Evolutionary conservation across 2,797 vertebrate species (phyloP), one percentile per base, ranked within the genome.

Genomic region (Amazonetta brasiliensis): DNA sequence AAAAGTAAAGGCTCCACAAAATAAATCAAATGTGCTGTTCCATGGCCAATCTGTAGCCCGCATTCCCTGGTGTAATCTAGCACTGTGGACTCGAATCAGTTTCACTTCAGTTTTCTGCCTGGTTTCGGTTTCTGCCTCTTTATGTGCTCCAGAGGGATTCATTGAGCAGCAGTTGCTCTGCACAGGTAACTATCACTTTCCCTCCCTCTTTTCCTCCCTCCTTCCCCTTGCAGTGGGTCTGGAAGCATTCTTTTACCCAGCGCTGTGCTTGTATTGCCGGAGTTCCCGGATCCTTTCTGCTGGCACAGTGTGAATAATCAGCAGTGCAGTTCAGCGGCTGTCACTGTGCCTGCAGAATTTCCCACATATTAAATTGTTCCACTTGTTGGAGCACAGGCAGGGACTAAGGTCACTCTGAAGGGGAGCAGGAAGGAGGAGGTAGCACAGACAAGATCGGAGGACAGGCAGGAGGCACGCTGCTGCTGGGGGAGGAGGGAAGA

Each of bases 281-380:
- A 84, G 66, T 88, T 94, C 84, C 44, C 79, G 87, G 79, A 35
- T 89, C 54, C 28, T 84, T 91, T 82, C 72, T 88, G 66, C 83
- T 92, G 68, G 71, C 88, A 86, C 50, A 52, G 86, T 9, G 67
- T 96, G 92, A 90, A 91, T 91, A 92, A 96, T 94, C 91, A 92
- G 41, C 90, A 93, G 81, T 39, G 87, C 68, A 48, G 69, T 90
- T 92, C 84, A 71, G 66, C 0, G 5, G 35, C 79, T 92, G 60
- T 95, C 91, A 81, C 60, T 60, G 63, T 94, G 92, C 87, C 87
- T 18, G 43, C 89, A 81, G 84, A 94, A 78, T 95, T 97, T 97
- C 85, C 82, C 91, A 92, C 88, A 13, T 84, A 58, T 73, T 90
- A 95, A 96, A 93, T 85, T 93, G 91, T 95, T 95, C 73, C 78